phyloP scores from a whole-genome alignment of 1,140 invertebrate genomes.

The Dreissena rostriformis region DNA sequence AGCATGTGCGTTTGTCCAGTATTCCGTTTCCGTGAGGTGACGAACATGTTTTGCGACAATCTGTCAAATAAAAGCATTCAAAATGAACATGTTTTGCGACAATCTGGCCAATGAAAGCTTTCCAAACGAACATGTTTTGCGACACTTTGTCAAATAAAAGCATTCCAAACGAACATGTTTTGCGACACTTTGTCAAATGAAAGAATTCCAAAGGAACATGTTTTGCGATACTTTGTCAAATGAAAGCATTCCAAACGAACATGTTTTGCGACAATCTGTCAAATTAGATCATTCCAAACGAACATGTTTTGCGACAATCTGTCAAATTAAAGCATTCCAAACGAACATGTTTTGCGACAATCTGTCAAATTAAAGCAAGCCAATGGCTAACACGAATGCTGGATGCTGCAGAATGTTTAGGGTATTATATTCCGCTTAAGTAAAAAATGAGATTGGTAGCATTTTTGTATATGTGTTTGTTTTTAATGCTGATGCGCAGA shows the following conservation, averaged over 20 bases:
- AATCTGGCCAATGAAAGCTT: constrained; percentile 22
- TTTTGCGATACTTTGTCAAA: constrained; percentile 35
- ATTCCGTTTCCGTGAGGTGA: neutral
- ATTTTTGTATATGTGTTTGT: no score
- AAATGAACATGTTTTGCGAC: constrained; percentile 24
- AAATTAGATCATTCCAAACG: neutral
- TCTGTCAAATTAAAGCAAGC: neutral
- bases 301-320: constrained; percentile 40
- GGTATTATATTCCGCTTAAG: no score
- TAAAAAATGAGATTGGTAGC: no score
- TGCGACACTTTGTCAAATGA: constrained; percentile 28
- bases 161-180: constrained; percentile 4
- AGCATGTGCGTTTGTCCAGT: constrained; percentile 6
- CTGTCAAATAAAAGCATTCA: constrained; percentile 1
- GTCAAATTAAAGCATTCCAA: neutral
- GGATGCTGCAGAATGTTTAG: no score
- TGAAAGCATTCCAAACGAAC: neutral
- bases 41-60: constrained; percentile 32
- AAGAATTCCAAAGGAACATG: neutral
- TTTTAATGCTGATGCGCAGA: no score
- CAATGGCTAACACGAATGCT: no score
- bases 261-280: constrained; percentile 39
- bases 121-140: constrained; percentile 3
- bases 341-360: constrained; percentile 27
- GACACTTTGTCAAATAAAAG: constrained; percentile 22